Percentiles rank a stretch among this genome's conserved stretches.
phyloP scores from a whole-genome alignment of 2,888 invertebrate genomes.

The Shargacucullia verbasci region DNA sequence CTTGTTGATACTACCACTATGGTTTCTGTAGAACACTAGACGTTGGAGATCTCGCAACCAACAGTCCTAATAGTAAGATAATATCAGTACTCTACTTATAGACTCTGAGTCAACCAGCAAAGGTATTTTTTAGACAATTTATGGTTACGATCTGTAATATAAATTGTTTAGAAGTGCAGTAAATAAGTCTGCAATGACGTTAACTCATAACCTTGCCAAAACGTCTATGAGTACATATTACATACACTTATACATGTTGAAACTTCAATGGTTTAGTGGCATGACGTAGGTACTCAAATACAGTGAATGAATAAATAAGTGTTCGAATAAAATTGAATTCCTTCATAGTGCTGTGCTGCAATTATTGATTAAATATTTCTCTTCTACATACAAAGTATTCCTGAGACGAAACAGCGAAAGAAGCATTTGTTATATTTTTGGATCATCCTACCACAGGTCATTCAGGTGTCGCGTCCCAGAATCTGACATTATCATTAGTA shows the following conservation, averaged over 20 bases:
- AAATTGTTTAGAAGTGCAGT: slow-evolving; percentile 35
- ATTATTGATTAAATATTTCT: too few relatives aligned
- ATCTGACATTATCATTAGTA: slow-evolving; percentile 5
- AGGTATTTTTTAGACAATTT: too few relatives aligned
- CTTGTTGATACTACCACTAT: too few relatives aligned
- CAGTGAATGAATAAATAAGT: slow-evolving; percentile 19
- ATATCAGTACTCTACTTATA: too few relatives aligned
- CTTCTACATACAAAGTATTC: too few relatives aligned
- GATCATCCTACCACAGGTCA: not conserved
- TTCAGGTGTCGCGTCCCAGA: not conserved
- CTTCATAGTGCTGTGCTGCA: too few relatives aligned
- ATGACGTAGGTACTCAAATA: slow-evolving; percentile 28
- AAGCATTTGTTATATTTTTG: not conserved
- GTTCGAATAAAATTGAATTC: not conserved
- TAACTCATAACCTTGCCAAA: slow-evolving; percentile 49
- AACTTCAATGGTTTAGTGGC: slow-evolving; percentile 21
- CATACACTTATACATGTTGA: slow-evolving; percentile 15
- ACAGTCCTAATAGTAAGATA: too few relatives aligned
- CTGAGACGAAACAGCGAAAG: too few relatives aligned
- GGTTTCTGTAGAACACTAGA: too few relatives aligned
- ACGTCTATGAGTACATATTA: slow-evolving; percentile 13
- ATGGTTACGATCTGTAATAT: slow-evolving; percentile 17
- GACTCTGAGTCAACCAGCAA: too few relatives aligned
- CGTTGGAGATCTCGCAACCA: too few relatives aligned
- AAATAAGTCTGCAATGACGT: slow-evolving; percentile 42